phyloP scores from a whole-genome alignment of 1,140 invertebrate genomes.

The Acarapis woodi region DNA sequence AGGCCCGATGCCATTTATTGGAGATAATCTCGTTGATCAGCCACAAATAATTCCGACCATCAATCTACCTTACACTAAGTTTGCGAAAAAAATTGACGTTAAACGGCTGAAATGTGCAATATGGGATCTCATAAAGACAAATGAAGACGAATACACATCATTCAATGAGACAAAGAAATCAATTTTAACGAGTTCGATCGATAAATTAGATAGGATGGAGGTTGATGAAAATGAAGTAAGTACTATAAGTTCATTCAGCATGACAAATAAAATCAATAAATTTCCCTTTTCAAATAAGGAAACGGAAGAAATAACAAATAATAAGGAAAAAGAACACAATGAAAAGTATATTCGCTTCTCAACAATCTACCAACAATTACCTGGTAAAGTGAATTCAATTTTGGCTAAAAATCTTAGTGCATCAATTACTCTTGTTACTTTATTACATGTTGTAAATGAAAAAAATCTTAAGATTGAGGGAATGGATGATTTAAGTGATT shows the following conservation, averaged over 20 bases:
- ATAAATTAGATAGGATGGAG: background rate
- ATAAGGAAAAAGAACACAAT: background rate
- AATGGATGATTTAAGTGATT: no score
- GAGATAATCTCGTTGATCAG: slow-evolving; percentile 25
- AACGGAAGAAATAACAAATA: background rate
- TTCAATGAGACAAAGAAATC: background rate
- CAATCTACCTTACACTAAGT: slow-evolving; percentile 36
- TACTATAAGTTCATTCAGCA: background rate
- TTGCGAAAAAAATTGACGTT: slow-evolving; percentile 49
- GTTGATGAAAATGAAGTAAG: background rate
- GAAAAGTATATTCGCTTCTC: slow-evolving; percentile 17
- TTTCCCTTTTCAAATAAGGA: background rate
- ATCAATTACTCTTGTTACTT: slow-evolving; percentile 37
- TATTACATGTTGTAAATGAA: slow-evolving; percentile 50
- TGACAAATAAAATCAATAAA: background rate
- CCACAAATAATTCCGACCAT: slow-evolving; percentile 30
- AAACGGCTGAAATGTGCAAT: slow-evolving; percentile 36
- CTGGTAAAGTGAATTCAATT: slow-evolving; percentile 24
- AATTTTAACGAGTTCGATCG: background rate
- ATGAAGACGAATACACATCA: background rate
- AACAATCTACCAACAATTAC: slow-evolving; percentile 26
- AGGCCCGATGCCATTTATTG: slow-evolving; percentile 8
- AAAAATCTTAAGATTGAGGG: no score
- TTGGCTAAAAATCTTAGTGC: slow-evolving; percentile 38
- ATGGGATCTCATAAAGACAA: slow-evolving; percentile 24